A percentile compares a stretch with the other conserved stretches of the same genome.
Evolutionary conservation across 2,113 vertebrate genomes (phyloP).

Genomic region (Lanius collurio): DNA sequence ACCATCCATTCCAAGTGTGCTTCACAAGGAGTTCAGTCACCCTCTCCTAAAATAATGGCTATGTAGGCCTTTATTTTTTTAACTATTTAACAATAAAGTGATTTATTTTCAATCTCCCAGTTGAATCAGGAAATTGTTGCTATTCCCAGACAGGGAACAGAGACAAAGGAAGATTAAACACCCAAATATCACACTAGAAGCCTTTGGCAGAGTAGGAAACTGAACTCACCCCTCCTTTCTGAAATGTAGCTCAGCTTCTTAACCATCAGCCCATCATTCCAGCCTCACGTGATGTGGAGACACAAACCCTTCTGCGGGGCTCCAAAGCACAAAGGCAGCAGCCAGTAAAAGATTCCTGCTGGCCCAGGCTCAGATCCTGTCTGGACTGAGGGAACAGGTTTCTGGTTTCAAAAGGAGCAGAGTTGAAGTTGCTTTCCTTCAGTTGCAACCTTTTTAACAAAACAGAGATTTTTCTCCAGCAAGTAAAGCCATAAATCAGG

Average conservation of each 20-base stretch:
- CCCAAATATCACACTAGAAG: slow-evolving; percentile 29
- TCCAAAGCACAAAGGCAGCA: slow-evolving; percentile 32
- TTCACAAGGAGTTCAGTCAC: not conserved
- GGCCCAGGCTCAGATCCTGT: slow-evolving; percentile 46
- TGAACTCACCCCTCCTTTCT: slow-evolving; percentile 49
- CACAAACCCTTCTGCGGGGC: not conserved
- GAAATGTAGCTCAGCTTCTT: slow-evolving; percentile 13
- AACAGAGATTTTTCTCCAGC: not conserved
- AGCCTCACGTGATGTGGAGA: not conserved
- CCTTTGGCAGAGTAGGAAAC: slow-evolving; percentile 43
- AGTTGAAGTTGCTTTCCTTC: slow-evolving; percentile 1
- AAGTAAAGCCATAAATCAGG: slow-evolving; percentile 66
- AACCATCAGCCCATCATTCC: slow-evolving; percentile 10
- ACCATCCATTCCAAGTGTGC: not conserved
- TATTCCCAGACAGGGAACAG: slow-evolving; percentile 30
- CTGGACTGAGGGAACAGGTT: slow-evolving; percentile 46
- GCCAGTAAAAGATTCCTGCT: slow-evolving; percentile 50
- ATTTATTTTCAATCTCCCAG: slow-evolving; percentile 33
- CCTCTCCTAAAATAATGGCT: not conserved
- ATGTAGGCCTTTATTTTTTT: slow-evolving; percentile 4
- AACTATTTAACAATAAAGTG: slow-evolving; percentile 8
- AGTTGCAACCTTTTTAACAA: slow-evolving; percentile 48
- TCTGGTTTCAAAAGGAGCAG: slow-evolving; percentile 67
- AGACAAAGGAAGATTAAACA: slow-evolving; percentile 52
- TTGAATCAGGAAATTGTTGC: slow-evolving; percentile 26